Conservation (phyloP, 92 coral and sea anemone genomes). For the Phenganax marumi region DNA sequence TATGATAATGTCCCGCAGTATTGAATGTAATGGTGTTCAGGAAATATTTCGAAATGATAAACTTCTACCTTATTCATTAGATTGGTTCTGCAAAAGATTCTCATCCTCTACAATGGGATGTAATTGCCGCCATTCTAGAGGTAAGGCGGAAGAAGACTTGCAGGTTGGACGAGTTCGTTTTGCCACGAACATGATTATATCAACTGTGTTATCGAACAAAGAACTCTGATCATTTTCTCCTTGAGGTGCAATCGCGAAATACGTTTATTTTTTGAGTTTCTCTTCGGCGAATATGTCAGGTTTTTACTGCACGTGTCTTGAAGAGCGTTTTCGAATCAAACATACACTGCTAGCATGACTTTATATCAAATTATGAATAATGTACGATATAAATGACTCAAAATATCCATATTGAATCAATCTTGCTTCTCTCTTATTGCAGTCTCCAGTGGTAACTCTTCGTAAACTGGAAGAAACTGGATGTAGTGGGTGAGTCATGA, state of each 20-base stretch:
- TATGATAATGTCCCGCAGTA: neutral
- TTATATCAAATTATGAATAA: neutral
- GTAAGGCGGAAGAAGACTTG: constrained; percentile 13
- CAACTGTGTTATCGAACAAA: no score
- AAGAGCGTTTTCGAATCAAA: no score
- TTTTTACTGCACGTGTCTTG: no score
- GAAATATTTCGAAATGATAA: neutral
- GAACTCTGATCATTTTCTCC: no score
- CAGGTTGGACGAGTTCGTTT: no score
- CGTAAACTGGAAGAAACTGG: constrained; percentile 86
- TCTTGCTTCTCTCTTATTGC: neutral
- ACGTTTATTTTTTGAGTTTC: no score
- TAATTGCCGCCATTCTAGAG: constrained; percentile 41
- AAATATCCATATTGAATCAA: neutral
- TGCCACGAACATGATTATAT: no score
- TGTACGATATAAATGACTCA: neutral
- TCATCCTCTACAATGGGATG: constrained; percentile 34
- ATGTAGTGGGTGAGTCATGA: constrained; percentile 71
- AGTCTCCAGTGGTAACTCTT: constrained; percentile 79
- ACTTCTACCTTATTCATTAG: neutral
- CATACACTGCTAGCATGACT: no score
- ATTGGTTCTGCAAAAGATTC: constrained; percentile 9
- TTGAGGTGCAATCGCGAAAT: no score
- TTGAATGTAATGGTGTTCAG: neutral
- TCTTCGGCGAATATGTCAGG: no score